phyloP scores from a whole-genome alignment of 2,797 vertebrate species.

The Gobionotothen gibberifrons region DNA sequence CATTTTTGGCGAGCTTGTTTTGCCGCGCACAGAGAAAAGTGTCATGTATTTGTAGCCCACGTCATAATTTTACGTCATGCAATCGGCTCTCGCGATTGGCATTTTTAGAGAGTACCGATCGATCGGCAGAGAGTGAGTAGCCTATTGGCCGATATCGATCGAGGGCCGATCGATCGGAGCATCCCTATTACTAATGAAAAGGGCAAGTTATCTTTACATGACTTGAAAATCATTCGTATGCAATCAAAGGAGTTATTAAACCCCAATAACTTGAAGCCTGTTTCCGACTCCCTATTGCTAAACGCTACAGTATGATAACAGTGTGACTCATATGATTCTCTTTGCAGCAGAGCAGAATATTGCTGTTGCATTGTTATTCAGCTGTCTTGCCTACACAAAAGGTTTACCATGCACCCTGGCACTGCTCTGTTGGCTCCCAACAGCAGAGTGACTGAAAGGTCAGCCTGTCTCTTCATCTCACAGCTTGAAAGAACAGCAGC shows the following conservation, averaged over 20 bases:
- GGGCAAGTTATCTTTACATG: constrained; percentile 19
- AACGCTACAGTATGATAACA: constrained; percentile 12
- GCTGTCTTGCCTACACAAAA: constrained; percentile 53
- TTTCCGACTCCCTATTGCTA: no score
- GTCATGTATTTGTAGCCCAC: no score
- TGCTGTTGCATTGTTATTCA: constrained; percentile 52
- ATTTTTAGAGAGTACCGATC: no score
- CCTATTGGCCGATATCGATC: no score
- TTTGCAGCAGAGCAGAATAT: constrained; percentile 34
- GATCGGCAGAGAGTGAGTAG: no score
- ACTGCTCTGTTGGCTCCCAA: constrained; percentile 60
- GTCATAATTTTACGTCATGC: no score
- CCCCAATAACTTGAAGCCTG: no score
- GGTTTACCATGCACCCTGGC: constrained; percentile 59
- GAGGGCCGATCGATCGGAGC: no score
- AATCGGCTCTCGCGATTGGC: no score
- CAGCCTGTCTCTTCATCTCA: constrained; percentile 78
- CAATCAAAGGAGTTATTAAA: no score
- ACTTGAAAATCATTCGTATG: constrained; percentile 31
- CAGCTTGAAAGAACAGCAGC: constrained; percentile 68
- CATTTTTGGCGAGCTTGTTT: no score
- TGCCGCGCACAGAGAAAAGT: no score
- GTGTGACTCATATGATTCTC: constrained; percentile 9
- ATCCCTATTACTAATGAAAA: constrained; percentile 20
- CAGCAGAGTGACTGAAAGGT: constrained; percentile 79